Percentiles rank a stretch among this genome's conserved stretches.
Conservation (phyloP, 2,888 invertebrate species). For the Villa cingulata region DNA sequence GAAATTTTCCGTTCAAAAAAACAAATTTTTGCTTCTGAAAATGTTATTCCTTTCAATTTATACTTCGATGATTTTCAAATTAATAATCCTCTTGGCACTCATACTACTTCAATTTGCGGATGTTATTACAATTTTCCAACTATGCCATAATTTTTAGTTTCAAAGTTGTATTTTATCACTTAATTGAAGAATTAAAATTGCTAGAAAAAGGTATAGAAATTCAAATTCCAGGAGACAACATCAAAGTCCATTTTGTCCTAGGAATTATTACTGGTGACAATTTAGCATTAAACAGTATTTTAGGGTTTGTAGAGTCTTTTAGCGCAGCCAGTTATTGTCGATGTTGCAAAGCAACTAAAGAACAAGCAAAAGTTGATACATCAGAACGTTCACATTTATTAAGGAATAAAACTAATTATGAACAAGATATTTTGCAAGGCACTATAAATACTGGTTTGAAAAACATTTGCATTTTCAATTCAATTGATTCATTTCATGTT, state of each 20-base stretch:
- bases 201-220: slow-evolving; percentile 14
- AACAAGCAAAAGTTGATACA: slow-evolving; percentile 5
- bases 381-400: slow-evolving; percentile 2
- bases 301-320: slow-evolving; percentile 13
- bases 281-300: slow-evolving; percentile 15
- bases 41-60: slow-evolving; percentile 2
- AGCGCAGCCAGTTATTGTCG: slow-evolving; percentile 11
- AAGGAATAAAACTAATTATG: slow-evolving; percentile 10
- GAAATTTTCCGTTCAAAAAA: no score
- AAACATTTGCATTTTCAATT: slow-evolving; percentile 5
- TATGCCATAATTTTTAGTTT: slow-evolving; percentile 15
- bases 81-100: slow-evolving; percentile 12
- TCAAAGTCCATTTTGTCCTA: slow-evolving; percentile 15
- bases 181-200: slow-evolving; percentile 13
- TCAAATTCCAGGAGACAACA: neutral
- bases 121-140: neutral
- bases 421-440: slow-evolving; percentile 5
- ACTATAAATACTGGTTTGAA: slow-evolving; percentile 10
- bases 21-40: no score
- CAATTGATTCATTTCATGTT: slow-evolving; percentile 9
- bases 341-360: slow-evolving; percentile 8
- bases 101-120: neutral
- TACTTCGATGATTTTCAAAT: slow-evolving; percentile 13
- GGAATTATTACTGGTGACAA: slow-evolving; percentile 18
- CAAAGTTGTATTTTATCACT: slow-evolving; percentile 14